These are phyloP conservation scores for Rhineura floridana DNA, from an alignment of 2,113 vertebrate genomes.

Conservation along the genomic window DNA sequence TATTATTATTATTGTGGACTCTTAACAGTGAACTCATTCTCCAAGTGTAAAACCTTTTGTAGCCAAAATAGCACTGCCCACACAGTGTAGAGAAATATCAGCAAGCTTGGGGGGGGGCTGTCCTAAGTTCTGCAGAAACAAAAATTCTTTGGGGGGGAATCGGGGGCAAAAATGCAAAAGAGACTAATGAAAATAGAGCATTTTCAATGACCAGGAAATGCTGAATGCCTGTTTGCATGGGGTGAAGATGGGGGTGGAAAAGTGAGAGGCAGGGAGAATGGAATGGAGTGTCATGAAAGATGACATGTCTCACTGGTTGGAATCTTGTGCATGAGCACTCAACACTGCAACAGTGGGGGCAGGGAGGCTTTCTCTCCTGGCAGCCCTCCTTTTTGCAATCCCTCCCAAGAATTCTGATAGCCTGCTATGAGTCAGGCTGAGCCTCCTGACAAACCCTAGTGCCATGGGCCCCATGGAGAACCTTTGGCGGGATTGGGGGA, in stretches of 20 bases:
- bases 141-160: background rate
- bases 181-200: background rate
- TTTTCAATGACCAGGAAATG: background rate
- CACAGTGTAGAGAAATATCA: background rate
- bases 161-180: background rate
- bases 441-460: too few relatives aligned
- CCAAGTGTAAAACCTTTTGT: background rate
- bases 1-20: background rate
- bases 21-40: background rate
- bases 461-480: too few relatives aligned
- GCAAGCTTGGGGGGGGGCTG: background rate
- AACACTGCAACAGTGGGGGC: background rate
- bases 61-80: background rate
- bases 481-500: too few relatives aligned
- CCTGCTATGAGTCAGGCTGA: too few relatives aligned
- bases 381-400: too few relatives aligned
- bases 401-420: too few relatives aligned
- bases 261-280: background rate
- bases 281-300: background rate
- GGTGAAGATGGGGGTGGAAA: too few relatives aligned
- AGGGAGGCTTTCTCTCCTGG: too few relatives aligned
- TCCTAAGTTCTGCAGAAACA: background rate
- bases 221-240: too few relatives aligned
- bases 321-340: background rate
- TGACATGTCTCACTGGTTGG: background rate